These are phyloP conservation scores for Campoplex nolae DNA, from an alignment of 2,888 invertebrate genomes.

Conservation along the genomic window DNA sequence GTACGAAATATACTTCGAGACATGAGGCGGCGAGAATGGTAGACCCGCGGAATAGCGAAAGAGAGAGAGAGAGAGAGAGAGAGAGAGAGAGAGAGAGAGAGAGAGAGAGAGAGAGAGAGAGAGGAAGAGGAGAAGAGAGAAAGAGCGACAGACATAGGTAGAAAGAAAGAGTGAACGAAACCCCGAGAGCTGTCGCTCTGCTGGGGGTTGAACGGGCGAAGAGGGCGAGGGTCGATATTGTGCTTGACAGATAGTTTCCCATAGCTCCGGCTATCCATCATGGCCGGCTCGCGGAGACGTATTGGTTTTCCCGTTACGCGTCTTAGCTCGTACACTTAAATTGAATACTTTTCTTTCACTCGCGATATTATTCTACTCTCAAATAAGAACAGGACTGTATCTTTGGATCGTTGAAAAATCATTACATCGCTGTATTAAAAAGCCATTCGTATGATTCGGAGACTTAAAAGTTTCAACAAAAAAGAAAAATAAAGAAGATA, in stretches of 20 bases:
- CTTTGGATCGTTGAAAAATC: background rate
- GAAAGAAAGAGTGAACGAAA: slow-evolving; percentile 48
- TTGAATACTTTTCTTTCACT: slow-evolving; percentile 76
- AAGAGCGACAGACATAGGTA: slow-evolving; percentile 29
- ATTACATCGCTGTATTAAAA: background rate
- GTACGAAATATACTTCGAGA: slow-evolving; percentile 59
- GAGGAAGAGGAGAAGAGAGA: slow-evolving; percentile 21
- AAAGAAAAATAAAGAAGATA: background rate
- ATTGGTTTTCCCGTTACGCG: slow-evolving; percentile 82
- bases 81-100: slow-evolving; percentile 24
- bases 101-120: slow-evolving; percentile 49
- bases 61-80: slow-evolving; percentile 46
- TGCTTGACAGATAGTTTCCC: slow-evolving; percentile 85
- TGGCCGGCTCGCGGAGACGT: slow-evolving; percentile 83
- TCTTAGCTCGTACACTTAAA: slow-evolving; percentile 79
- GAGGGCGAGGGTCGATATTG: slow-evolving; percentile 84
- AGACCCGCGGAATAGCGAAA: slow-evolving; percentile 37
- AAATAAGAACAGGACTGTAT: slow-evolving; percentile 11
- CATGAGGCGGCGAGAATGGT: slow-evolving; percentile 50
- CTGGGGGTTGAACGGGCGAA: slow-evolving; percentile 78
- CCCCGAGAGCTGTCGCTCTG: slow-evolving; percentile 72
- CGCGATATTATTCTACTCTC: slow-evolving; percentile 51
- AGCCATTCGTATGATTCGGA: background rate
- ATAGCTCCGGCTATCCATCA: slow-evolving; percentile 84
- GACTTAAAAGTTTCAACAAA: background rate